These are phyloP conservation scores for Somateria mollissima DNA, from an alignment of 2,797 vertebrate genomes.

Conservation along the genomic window DNA sequence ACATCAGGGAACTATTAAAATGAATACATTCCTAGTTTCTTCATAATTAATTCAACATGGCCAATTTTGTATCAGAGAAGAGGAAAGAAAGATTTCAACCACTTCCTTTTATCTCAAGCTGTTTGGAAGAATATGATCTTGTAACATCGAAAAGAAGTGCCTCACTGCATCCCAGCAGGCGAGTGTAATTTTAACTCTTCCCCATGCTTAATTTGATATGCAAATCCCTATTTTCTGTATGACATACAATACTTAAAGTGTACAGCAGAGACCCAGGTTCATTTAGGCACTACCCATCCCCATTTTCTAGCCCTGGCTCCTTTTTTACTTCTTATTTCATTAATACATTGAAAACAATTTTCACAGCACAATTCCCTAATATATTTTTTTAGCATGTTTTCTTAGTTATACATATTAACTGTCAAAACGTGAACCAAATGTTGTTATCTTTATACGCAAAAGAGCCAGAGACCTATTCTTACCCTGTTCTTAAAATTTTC, in stretches of 20 bases:
- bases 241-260: background rate
- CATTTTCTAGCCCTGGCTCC: background rate
- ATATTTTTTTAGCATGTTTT: background rate
- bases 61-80: slow-evolving; percentile 66
- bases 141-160: slow-evolving; percentile 32
- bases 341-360: background rate
- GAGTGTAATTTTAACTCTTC: slow-evolving; percentile 24
- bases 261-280: background rate
- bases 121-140: slow-evolving; percentile 41
- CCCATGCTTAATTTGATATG: slow-evolving; percentile 24
- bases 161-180: slow-evolving; percentile 13
- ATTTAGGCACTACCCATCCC: background rate
- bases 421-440: too few relatives aligned
- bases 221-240: background rate
- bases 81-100: slow-evolving; percentile 61
- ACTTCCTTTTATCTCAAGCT: slow-evolving; percentile 67
- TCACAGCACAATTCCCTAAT: background rate
- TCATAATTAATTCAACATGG: slow-evolving; percentile 70
- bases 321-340: background rate
- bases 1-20: slow-evolving; percentile 70
- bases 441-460: background rate
- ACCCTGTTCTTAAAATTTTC: background rate
- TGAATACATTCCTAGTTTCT: slow-evolving; percentile 63
- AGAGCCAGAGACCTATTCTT: background rate
- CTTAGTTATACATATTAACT: background rate